These are phyloP conservation scores for Gymnocheta viridis DNA, from an alignment of 2,888 invertebrate species.

Conservation along the genomic window DNA sequence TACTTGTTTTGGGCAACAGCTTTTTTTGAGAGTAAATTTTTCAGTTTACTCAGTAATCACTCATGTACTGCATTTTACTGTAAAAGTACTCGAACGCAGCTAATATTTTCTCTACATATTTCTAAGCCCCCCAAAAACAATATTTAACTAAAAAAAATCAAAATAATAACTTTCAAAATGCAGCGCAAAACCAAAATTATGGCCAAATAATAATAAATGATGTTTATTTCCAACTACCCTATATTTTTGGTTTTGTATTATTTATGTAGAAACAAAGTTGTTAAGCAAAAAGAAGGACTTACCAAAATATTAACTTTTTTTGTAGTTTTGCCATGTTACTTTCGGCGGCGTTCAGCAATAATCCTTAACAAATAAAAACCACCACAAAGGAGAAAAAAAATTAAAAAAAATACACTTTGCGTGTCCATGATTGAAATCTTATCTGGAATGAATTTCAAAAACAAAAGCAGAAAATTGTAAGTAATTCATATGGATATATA, in stretches of 20 bases:
- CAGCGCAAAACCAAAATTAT: slow-evolving; percentile 32
- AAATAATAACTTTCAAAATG: slow-evolving; percentile 7
- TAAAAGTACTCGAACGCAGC: no score
- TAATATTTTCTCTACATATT: not conserved
- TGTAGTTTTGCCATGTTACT: slow-evolving; percentile 3
- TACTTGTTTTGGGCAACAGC: no score
- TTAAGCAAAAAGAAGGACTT: slow-evolving; percentile 53
- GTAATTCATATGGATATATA: slow-evolving; percentile 45
- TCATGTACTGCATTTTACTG: no score
- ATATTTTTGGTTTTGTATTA: slow-evolving; percentile 51
- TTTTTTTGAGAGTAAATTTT: no score
- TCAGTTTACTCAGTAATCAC: no score
- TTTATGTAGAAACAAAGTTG: slow-evolving; percentile 1
- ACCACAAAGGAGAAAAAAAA: slow-evolving; percentile 32
- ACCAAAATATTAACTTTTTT: slow-evolving; percentile 44
- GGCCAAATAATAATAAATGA: slow-evolving; percentile 46
- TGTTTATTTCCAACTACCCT: slow-evolving; percentile 60
- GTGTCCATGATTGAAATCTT: slow-evolving; percentile 72
- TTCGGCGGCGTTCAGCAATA: slow-evolving; percentile 17
- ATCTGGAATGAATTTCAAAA: slow-evolving; percentile 53
- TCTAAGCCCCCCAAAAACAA: not conserved
- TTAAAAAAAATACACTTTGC: slow-evolving; percentile 66
- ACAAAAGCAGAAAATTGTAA: slow-evolving; percentile 64
- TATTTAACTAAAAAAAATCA: not conserved
- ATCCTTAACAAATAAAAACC: slow-evolving; percentile 43